These are phyloP conservation scores for Noctua janthe DNA, from an alignment of 2,888 invertebrate genomes.

Conservation along the genomic window DNA sequence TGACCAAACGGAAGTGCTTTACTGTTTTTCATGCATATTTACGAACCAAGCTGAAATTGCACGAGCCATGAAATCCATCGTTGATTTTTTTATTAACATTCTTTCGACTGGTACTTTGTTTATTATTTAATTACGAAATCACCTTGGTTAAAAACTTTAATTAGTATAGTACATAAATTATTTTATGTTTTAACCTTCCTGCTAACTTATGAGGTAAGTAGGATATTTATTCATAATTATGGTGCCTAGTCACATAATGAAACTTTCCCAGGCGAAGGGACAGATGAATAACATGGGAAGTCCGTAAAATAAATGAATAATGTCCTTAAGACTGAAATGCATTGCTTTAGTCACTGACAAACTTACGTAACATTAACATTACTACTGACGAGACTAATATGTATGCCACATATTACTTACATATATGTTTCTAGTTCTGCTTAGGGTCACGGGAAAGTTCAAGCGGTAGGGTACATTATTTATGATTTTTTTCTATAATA, in stretches of 20 bases:
- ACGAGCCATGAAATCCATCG: conserved; percentile 59
- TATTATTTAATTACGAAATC: conserved; percentile 17
- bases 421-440: not conserved
- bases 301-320: conserved; percentile 6
- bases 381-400: not conserved
- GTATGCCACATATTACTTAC: not conserved
- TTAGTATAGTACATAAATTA: not conserved
- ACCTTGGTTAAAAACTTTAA: conserved; percentile 7
- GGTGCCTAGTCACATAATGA: conserved; percentile 6
- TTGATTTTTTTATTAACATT: conserved; percentile 29
- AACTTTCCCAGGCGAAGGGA: conserved; percentile 9
- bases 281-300: conserved; percentile 23
- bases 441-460: not conserved
- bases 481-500: not conserved
- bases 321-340: conserved; percentile 33
- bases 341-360: not conserved
- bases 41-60: conserved; percentile 63
- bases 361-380: not conserved
- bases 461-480: not conserved
- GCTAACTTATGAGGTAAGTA: not conserved
- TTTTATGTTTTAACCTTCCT: conserved; percentile 7
- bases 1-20: conserved; percentile 77
- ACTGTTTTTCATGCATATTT: conserved; percentile 76
- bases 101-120: conserved; percentile 4
- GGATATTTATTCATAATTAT: not conserved